Evolutionary conservation across 1,140 invertebrate genomes (phyloP), one percentile per base, ranked within the genome.

Genomic region (Drosophila pruinosa): DNA sequence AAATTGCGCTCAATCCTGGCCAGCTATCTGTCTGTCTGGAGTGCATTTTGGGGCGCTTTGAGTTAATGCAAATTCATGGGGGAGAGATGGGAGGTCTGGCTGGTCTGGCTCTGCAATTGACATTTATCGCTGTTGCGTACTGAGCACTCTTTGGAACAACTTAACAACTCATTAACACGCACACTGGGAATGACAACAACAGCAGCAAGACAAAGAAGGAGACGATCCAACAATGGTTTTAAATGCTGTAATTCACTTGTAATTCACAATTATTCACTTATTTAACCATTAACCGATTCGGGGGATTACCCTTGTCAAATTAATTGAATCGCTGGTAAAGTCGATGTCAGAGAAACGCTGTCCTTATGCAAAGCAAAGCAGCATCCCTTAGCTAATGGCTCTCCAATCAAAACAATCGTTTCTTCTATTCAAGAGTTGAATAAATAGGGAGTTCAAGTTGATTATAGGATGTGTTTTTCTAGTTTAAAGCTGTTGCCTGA

Each of bases 111-210:
- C 72, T 85, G 81, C 77, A 77, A 77, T 85, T 85, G 81, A 85
- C 81, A 80, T 85, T 85, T 86, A 86, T 85, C 77, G 81, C 81
- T 47, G 69, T 78, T 39, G 73, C 52, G 69, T 64, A 73, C 65
- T 70, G 53, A 64, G 53, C 56, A 63, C 72, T 71, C 80, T 77
- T 62, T 77, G 39, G 69, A 58, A 47, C 54, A 79, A 81, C 58
- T 85, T 80, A 85, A 85, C 81, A 85, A 79, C 80, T 86, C 80
- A 85, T 85, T 85, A 85, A 85, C 81, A 85, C 63, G 68, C 64
- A 63, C 80, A 59, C n/a, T 26, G 52, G 61, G 83, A 59, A 39
- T 38, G 54, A 14, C n/a, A 65, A 53, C 36, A 31, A 53, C 48
- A 63, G 45, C 19, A 36, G 19, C 41, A 59, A 34, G 12, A 45